Evolutionary conservation across 2,888 invertebrate species (phyloP), one percentile per base, ranked within the genome.

Genomic region (Pandemis cinnamomeana): DNA sequence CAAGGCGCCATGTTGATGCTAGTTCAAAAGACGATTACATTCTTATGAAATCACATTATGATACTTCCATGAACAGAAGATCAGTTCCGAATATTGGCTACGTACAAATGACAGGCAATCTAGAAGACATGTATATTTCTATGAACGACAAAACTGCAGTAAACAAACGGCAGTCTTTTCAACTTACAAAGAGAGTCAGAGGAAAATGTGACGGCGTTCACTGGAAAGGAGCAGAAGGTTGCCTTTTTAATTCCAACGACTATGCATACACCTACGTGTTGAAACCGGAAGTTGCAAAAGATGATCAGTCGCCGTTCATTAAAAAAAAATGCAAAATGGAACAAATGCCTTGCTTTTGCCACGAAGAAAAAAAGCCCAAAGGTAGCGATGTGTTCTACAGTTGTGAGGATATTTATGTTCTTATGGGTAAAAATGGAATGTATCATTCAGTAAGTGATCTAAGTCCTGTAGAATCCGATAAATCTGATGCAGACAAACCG

Each of bases 331-430:
- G 82, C 70, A 83, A 80, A 76, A 82, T 80, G 48, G 78, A 81
- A 27, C 83, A 82, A 4, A 81, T 84, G 79, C 89, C 88, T 15
- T 91, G 91, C 79, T 88, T 84, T 80, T 91, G 91, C 78, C 80
- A 84, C 20, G 83, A 83, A 79, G 81, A 81, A 79, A 80, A 63
- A 36, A 36, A 36, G 27, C 27, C 27, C 27, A 36, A 36, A 51
- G 67, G 58, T 61, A 63, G 13, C 68, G 72, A 81, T 4, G 69
- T 83, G 53, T 87, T 81, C 77, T 86, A 82, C 53, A 89, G 88
- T 72, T 87, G 88, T 77, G 86, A 87, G 77, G 78, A 82, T 53
- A 69, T 83, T 42, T 80, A 82, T 75, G 81, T 78, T 7, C 42
- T 80, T 55, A 66, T 80, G 61, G 71, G 61, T 15, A 67, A 72